Base-by-base conservation (phyloP, 2,797 vertebrate species). In the Gymnothorax javanicus region DNA sequence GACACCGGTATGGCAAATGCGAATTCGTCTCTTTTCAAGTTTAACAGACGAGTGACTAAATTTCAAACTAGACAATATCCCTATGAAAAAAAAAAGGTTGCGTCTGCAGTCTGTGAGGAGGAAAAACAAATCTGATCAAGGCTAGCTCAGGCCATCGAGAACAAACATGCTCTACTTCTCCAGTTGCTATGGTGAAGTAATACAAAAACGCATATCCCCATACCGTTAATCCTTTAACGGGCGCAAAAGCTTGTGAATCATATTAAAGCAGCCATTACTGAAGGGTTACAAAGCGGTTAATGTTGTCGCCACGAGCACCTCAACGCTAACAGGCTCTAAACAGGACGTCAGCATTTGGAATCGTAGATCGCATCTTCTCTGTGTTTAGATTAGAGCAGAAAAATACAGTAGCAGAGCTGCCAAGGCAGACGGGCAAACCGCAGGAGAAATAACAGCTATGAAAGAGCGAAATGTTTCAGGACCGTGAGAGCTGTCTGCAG, bases 121-220 rank as follows among this genome's bases (percentile, higher is more conserved):
- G 23, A 27, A 25, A 71, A 71, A 9, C 27, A 7, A 33, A 52
- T 77, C 20, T 52, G 73, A 77, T 52, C 73, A 20, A 17, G 73
- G 73, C 73, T 25, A 33, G 43, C 1, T 15, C 73, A 77, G 73
- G 73, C 69, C 13, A 33, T 25, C 43, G 69, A 33, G 9, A 73
- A 33, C 69, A 33, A 27, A 27, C 15, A 6, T 1, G 69, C 33
- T 50, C 33, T 15, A 77, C 43, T 77, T 52, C 73, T 77, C 73
- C 9, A 3, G 73, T 77, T 77, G 73, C 73, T 52, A 77, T 77
- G 73, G 73, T 77, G 73, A 77, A 77, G 20, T 77, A 52, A 77
- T 73, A 73, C 25, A 27, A 73, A 77, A 77, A 77, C 33, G 52
- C 73, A 50, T 4, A 77, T 77, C 67, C 43, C 33, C 43, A 20